Evolutionary conservation across 2,113 vertebrate species (phyloP).

Genomic region (Planiliza haematocheilus): DNA sequence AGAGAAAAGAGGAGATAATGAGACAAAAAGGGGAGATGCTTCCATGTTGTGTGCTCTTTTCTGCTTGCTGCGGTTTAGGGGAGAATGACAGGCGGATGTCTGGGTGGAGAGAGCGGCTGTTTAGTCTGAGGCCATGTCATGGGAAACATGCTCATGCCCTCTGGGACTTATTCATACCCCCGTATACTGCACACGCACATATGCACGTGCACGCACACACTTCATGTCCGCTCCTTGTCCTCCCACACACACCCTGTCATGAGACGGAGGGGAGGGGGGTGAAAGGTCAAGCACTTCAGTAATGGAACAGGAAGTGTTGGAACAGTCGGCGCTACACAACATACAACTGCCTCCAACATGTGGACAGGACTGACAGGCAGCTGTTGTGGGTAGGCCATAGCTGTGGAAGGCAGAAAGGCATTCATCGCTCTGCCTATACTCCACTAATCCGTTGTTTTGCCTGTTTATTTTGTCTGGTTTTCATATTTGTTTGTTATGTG

Average conservation of each 20-base stretch:
- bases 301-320: slow-evolving; percentile 83
- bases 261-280: slow-evolving; percentile 67
- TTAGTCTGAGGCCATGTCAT: slow-evolving; percentile 82
- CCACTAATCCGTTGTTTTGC: slow-evolving; percentile 51
- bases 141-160: slow-evolving; percentile 79
- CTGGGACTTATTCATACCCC: slow-evolving; percentile 74
- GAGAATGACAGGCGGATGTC: slow-evolving; percentile 80
- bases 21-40: slow-evolving; percentile 65
- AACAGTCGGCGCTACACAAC: slow-evolving; percentile 76
- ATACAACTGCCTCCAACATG: slow-evolving; percentile 77
- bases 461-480: slow-evolving; percentile 44
- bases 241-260: slow-evolving; percentile 77
- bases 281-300: slow-evolving; percentile 81
- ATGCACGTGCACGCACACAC: slow-evolving; percentile 57
- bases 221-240: slow-evolving; percentile 63
- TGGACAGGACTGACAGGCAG: slow-evolving; percentile 80
- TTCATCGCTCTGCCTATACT: slow-evolving; percentile 42
- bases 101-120: slow-evolving; percentile 79
- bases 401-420: slow-evolving; percentile 57
- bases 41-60: slow-evolving; percentile 66
- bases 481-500: slow-evolving; percentile 31
- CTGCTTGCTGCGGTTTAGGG: slow-evolving; percentile 65
- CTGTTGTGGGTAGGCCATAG: slow-evolving; percentile 70
- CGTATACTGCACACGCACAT: slow-evolving; percentile 55
- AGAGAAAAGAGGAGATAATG: slow-evolving; percentile 56